These are phyloP conservation scores for Nautilus pompilius DNA, from an alignment of 1,140 invertebrate genomes.

Conservation along the genomic window DNA sequence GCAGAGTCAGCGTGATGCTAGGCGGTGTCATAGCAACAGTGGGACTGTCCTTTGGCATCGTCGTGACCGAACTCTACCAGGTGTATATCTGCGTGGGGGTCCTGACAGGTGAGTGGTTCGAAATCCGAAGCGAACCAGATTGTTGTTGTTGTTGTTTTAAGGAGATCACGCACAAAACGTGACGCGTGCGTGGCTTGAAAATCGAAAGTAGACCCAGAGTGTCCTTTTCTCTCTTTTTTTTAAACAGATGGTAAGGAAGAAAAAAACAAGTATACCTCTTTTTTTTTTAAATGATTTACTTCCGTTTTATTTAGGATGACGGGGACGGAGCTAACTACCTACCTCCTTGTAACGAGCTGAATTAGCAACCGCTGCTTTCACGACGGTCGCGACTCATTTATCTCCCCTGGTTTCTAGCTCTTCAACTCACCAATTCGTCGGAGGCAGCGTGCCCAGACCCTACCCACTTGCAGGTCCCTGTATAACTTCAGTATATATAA, in stretches of 20 bases:
- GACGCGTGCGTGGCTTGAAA: not conserved
- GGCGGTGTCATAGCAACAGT: conserved; percentile 37
- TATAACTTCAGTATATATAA: too few species aligned
- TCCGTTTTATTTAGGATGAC: too few species aligned
- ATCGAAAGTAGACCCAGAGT: not conserved
- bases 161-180: too few species aligned
- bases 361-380: too few species aligned
- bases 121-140: not conserved
- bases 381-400: too few species aligned
- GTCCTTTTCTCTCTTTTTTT: not conserved
- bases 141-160: not conserved
- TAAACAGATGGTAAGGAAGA: not conserved
- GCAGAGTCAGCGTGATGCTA: conserved; percentile 39
- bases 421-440: too few species aligned
- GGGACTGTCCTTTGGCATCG: conserved; percentile 34
- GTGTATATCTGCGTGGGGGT: conserved; percentile 45
- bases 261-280: not conserved
- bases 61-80: conserved; percentile 38
- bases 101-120: conserved; percentile 31
- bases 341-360: too few species aligned
- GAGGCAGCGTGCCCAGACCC: too few species aligned
- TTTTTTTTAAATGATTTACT: too few species aligned
- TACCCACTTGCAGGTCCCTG: too few species aligned
- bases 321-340: too few species aligned
- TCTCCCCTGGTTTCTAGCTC: too few species aligned